Evolutionary conservation across 2,888 invertebrate species (phyloP).

Genomic region (Neelides folsomi): DNA sequence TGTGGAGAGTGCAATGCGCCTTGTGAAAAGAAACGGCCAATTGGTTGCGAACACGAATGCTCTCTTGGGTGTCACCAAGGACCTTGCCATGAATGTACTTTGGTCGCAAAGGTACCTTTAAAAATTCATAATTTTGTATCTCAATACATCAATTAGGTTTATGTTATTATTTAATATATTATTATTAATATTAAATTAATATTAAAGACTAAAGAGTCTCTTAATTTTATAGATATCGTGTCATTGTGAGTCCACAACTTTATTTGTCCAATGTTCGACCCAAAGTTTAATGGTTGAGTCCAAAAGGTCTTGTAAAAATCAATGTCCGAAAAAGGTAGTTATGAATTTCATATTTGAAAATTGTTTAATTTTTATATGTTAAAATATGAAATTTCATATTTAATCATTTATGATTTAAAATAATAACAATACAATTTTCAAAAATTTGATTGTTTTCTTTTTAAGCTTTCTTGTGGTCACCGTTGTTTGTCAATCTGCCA

Average conservation of each 20-base stretch:
- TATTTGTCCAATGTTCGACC: constrained; percentile 55
- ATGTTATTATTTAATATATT: too few species aligned
- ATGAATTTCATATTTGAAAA: too few species aligned
- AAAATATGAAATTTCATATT: too few species aligned
- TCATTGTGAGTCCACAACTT: constrained; percentile 65
- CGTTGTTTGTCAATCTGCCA: constrained; percentile 63
- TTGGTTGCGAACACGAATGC: constrained; percentile 41
- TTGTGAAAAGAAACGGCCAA: constrained; percentile 35
- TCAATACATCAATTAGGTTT: too few species aligned
- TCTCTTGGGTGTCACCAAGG: constrained; percentile 43
- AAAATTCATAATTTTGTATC: too few species aligned
- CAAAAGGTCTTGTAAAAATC: constrained; percentile 56
- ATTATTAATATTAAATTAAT: too few species aligned
- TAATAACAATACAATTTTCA: background rate
- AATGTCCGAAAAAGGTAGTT: constrained; percentile 65
- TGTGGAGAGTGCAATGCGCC: constrained; percentile 26
- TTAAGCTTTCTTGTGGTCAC: constrained; percentile 69
- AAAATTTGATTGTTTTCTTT: constrained; percentile 14
- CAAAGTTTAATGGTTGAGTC: constrained; percentile 46
- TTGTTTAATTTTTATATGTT: too few species aligned
- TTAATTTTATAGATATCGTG: constrained; percentile 44
- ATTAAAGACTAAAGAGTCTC: too few species aligned
- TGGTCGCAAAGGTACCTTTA: constrained; percentile 46
- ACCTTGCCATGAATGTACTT: constrained; percentile 60
- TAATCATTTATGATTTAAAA: too few species aligned